These are phyloP conservation scores for Pitta sordida DNA, from an alignment of 2,113 vertebrate species.

Conservation along the genomic window DNA sequence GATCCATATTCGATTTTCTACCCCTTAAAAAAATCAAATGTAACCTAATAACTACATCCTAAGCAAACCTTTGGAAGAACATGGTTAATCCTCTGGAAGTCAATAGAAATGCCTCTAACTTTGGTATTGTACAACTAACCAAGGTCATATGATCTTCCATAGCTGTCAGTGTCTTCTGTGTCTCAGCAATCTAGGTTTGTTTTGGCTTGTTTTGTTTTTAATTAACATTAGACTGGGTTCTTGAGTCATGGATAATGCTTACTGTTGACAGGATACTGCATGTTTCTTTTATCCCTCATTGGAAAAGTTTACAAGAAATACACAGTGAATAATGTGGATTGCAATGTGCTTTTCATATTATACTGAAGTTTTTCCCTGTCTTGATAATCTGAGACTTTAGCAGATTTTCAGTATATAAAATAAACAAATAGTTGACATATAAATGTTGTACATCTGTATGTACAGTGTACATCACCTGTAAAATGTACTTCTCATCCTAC, in stretches of 20 bases:
- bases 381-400: background rate
- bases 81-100: conserved; percentile 3
- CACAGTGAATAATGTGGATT: background rate
- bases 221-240: background rate
- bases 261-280: background rate
- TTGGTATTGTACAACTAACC: background rate
- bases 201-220: background rate
- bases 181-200: background rate
- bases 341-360: background rate
- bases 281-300: background rate
- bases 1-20: conserved; percentile 10
- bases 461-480: background rate
- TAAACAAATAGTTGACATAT: background rate
- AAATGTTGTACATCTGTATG: background rate
- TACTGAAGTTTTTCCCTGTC: background rate
- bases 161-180: background rate
- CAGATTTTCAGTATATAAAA: background rate
- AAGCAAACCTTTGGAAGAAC: conserved; percentile 5
- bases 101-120: background rate
- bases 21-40: conserved; percentile 19
- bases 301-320: background rate
- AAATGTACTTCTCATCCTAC: background rate
- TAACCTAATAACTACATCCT: conserved; percentile 16
- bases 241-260: conserved; percentile 2
- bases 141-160: background rate